Evolutionary conservation across 1,140 invertebrate genomes (phyloP).

Genomic region (Oryzaephilus surinamensis): DNA sequence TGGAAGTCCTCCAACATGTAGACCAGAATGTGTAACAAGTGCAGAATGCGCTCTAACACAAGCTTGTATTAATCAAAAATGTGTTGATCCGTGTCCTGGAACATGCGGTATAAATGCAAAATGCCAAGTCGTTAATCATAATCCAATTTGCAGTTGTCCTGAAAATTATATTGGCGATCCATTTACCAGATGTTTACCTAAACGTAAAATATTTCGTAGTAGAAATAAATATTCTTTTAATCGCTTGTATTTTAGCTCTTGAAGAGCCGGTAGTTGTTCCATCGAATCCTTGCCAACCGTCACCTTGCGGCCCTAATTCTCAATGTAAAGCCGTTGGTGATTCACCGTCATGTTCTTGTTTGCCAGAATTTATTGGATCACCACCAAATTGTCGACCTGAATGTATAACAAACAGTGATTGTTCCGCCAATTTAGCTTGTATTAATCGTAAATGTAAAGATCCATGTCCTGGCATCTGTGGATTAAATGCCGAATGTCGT

Average conservation of each 20-base stretch:
- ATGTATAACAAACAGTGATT: constrained; percentile 76
- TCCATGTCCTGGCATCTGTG: constrained; percentile 69
- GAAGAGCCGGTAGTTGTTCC: constrained; percentile 31
- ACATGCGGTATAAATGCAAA: constrained; percentile 63
- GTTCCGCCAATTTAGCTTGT: constrained; percentile 61
- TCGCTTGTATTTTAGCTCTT: constrained; percentile 18
- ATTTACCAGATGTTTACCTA: constrained; percentile 43
- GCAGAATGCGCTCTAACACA: constrained; percentile 55
- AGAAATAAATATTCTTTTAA: constrained; percentile 5
- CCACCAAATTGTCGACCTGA: constrained; percentile 63
- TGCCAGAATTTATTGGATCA: constrained; percentile 52
- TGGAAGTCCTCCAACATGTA: constrained; percentile 63
- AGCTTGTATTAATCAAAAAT: constrained; percentile 64
- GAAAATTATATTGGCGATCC: constrained; percentile 63
- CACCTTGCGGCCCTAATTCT: constrained; percentile 53
- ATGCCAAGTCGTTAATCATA: constrained; percentile 60
- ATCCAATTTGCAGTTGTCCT: constrained; percentile 54
- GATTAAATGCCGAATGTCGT: constrained; percentile 58
- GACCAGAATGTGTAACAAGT: constrained; percentile 61
- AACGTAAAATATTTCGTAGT: constrained; percentile 36
- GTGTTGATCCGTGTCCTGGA: constrained; percentile 59
- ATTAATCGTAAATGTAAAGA: constrained; percentile 62
- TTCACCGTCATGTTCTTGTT: constrained; percentile 50
- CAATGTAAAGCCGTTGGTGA: constrained; percentile 48
- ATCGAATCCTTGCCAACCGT: constrained; percentile 48